phyloP scores from a whole-genome alignment of 2,797 vertebrate genomes.

The Hoplostethus mediterraneus region DNA sequence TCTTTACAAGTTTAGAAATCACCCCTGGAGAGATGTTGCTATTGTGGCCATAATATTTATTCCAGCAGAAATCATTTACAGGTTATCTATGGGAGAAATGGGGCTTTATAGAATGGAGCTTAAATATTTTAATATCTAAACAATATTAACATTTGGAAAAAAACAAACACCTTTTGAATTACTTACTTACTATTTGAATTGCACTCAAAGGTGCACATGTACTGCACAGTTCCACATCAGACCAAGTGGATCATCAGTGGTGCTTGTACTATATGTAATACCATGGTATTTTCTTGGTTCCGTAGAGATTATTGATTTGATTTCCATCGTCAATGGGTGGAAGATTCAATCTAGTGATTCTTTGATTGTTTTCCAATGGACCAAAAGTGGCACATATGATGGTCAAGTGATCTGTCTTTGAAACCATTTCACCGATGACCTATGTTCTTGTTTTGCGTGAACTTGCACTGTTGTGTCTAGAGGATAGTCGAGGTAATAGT shows the following conservation, averaged over 20 bases:
- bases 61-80: constrained; percentile 41
- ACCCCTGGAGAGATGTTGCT: constrained; percentile 30
- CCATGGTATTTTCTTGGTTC: neutral
- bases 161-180: too few species aligned
- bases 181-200: too few species aligned
- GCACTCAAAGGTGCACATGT: neutral
- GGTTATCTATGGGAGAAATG: constrained; percentile 29
- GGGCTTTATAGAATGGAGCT: neutral
- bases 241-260: neutral
- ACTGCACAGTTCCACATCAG: neutral
- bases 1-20: constrained; percentile 25
- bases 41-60: constrained; percentile 39
- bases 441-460: neutral
- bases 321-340: constrained; percentile 9
- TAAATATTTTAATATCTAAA: constrained; percentile 16
- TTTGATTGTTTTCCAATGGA: constrained; percentile 10
- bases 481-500: neutral
- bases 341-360: neutral
- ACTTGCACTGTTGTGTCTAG: constrained; percentile 4
- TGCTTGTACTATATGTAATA: neutral
- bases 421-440: constrained; percentile 1
- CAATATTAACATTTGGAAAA: constrained; percentile 12
- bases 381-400: too few species aligned
- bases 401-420: neutral
- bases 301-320: constrained; percentile 4